Base-by-base conservation (phyloP, 2,888 invertebrate species). In the Caenorhabditis imperialis region DNA sequence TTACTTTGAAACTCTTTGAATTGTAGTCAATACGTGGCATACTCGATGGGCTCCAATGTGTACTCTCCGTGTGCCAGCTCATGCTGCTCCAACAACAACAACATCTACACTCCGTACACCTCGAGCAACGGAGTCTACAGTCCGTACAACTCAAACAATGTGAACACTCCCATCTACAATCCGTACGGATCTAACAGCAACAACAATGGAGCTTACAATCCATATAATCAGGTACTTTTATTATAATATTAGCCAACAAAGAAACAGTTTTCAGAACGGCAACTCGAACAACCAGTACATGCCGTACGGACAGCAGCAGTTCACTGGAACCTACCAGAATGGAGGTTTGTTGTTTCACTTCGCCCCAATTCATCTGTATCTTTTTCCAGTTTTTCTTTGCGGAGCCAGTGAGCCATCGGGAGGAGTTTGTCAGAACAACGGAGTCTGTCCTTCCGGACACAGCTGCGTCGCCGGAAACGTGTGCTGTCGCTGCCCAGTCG, bases 51-150 rank as follows among this genome's bases (percentile, higher is more conserved):
- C n/a, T 75, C 71, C 0, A 76, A 76, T 45, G 73, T 58, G 18
- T 81, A 81, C 51, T 78, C 75, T n/a, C 67, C 81, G 20, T 81
- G 81, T 61, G 81, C 81, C 12, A 77, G 77, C 27, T 62, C 70
- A 7, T 81, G 81, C 40, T 81, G 81, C 48, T 77, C 67, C n/a
- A 51, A 27, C 42, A 42, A 40, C 45, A 61, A 54, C 25, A 70
- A 61, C 61, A 65, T 60, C 23, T 53, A 54, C 30, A 30, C 30
- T 20, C 37, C 35, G 2, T 53, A 54, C 30, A 30, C 30, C 25
- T 35, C 35, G 2, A 30, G 22, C 37, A 38, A 45, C 27, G 44
- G 33, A 14, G 30, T 33, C 20, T 72, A 72, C 57, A 72, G 62
- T 50, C 71, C 71, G n/a, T 63, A 75, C 47, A 30, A n/a, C 22